Base-by-base conservation (phyloP, 2,888 invertebrate genomes). In the Meghimatium bilineatum region DNA sequence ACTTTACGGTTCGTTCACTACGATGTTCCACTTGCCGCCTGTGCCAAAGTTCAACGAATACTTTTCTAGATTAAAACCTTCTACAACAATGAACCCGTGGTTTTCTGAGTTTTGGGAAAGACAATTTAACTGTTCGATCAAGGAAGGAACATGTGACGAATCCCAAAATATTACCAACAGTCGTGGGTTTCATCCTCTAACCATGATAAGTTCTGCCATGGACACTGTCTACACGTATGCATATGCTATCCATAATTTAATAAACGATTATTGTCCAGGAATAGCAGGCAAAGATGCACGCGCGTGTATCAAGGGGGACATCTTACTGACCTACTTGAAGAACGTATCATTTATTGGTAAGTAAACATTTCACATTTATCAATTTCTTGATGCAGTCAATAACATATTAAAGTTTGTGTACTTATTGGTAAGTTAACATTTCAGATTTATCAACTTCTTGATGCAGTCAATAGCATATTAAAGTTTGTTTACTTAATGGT, bases 101-200 rank as follows among this genome's bases (percentile, higher is more conserved):
- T 89, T 92, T 34, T 74, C 72, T 26, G 88, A 89, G 44, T 89
- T 89, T 88, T 92, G 92, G 92, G 87, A 88, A 69, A 82, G 85
- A 23, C 67, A 86, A 69, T 90, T 89, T 69, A 78, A 86, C 29
- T 91, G 90, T 78, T 86, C 86, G 14, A 86, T 89, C 84, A 72
- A 80, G 26, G 32, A 72, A 0, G 75, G 72, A n/a, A 82, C 82
- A 3, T 85, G 85, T 34, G 78, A 81, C 34, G 66, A 71, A 17
- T n/a, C 32, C 34, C 0, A 23, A 10, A 38, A 56, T 32, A 44
- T 80, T 6, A 66, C n/a, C 8, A n/a, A n/a, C 23, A 80, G 79
- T 67, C 17, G 26, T 2, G 32, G 32, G 3, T 79, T 75, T 32
- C n/a, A 29, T 20, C 29, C 36, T 12, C 8, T 76, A 14, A 38